A percentile compares a stretch with the other conserved stretches of the same genome.
Evolutionary conservation across 1,140 invertebrate species (phyloP).

Genomic region (Drosophila tristis): DNA sequence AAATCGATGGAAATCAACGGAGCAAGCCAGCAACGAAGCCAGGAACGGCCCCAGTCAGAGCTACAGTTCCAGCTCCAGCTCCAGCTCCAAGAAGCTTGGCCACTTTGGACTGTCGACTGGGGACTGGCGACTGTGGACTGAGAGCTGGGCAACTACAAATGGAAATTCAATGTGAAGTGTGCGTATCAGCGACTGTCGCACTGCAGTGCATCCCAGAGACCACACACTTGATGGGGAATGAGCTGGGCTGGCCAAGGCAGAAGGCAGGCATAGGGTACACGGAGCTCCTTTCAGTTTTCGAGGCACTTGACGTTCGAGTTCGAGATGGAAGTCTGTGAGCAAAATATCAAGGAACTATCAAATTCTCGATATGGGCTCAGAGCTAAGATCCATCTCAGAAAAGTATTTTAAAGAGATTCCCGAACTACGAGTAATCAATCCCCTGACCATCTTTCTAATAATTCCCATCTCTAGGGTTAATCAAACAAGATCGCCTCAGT

Average conservation of each 20-base stretch:
- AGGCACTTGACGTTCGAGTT: constrained; percentile 59
- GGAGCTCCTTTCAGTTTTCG: constrained; percentile 25
- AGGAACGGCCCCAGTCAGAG: neutral
- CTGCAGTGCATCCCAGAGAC: constrained; percentile 73
- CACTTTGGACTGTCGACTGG: constrained; percentile 30
- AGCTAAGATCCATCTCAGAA: neutral
- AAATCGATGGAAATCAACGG: constrained; percentile 79
- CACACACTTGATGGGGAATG: constrained; percentile 64
- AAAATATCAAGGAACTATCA: constrained; percentile 19
- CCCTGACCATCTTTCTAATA: neutral
- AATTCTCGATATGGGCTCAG: neutral
- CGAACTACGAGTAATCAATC: neutral
- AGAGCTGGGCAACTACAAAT: constrained; percentile 57
- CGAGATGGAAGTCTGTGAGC: constrained; percentile 47
- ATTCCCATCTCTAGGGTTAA: constrained; percentile 42
- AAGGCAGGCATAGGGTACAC: constrained; percentile 9
- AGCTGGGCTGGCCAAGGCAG: constrained; percentile 3
- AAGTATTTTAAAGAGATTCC: neutral
- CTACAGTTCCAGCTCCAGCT: constrained; percentile 1
- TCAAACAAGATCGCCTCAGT: constrained; percentile 21
- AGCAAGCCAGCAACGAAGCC: constrained; percentile 30
- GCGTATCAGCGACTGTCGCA: constrained; percentile 81
- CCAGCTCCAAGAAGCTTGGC: constrained; percentile 35
- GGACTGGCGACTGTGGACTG: neutral
- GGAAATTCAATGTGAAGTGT: constrained; percentile 82